These are phyloP conservation scores for Scaptomyza cyrtandrae DNA, from an alignment of 2,888 invertebrate genomes.

Conservation along the genomic window DNA sequence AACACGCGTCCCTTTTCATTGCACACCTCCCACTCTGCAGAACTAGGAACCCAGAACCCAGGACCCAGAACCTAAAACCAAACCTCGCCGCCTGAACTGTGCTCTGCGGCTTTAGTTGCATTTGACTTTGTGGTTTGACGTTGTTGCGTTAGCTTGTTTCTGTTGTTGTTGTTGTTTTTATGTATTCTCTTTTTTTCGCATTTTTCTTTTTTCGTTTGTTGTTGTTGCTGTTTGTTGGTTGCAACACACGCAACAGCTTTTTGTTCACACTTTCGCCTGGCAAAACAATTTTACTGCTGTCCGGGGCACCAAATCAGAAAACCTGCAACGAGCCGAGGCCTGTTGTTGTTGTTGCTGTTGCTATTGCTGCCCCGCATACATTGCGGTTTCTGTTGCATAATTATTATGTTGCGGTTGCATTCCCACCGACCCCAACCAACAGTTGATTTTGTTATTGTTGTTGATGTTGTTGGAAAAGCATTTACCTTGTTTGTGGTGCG, in stretches of 20 bases:
- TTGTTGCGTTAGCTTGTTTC: slow-evolving; percentile 59
- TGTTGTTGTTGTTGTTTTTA: slow-evolving; percentile 42
- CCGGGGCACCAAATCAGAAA: slow-evolving; percentile 51
- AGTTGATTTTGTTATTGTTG: slow-evolving; percentile 65
- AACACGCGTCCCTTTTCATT: slow-evolving; percentile 47
- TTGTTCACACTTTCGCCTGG: slow-evolving; percentile 82
- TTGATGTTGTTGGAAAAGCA: slow-evolving; percentile 73
- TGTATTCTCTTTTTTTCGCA: slow-evolving; percentile 43
- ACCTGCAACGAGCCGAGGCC: slow-evolving; percentile 45
- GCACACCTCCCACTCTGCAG: slow-evolving; percentile 7
- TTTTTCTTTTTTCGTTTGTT: slow-evolving; percentile 14
- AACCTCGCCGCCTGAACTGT: slow-evolving; percentile 39
- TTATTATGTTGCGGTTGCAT: slow-evolving; percentile 78
- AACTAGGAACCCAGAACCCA: not conserved
- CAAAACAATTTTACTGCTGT: slow-evolving; percentile 74
- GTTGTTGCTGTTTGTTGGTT: slow-evolving; percentile 41
- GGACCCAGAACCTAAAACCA: not conserved
- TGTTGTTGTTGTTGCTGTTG: slow-evolving; percentile 29
- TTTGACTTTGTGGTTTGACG: slow-evolving; percentile 80
- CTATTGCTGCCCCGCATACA: slow-evolving; percentile 69
- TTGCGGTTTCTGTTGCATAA: slow-evolving; percentile 81
- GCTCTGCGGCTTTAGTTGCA: slow-evolving; percentile 77
- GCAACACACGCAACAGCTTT: slow-evolving; percentile 79
- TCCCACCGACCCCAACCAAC: slow-evolving; percentile 39
- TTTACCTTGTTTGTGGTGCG: slow-evolving; percentile 77